phyloP scores from a whole-genome alignment of 2,888 invertebrate genomes.

The Sthenelais limicola region DNA sequence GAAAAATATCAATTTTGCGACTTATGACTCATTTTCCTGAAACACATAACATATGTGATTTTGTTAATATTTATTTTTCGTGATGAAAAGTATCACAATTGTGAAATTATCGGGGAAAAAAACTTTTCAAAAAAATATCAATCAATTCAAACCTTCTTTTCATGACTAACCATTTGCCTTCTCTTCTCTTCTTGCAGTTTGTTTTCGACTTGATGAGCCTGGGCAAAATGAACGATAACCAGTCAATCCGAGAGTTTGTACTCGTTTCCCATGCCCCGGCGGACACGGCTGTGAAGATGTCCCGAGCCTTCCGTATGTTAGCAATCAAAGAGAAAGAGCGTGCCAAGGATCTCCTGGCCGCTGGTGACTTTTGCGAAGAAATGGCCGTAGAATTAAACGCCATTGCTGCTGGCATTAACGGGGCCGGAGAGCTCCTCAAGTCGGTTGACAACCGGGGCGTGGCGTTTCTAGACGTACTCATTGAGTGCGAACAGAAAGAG shows the following conservation, averaged over 20 bases:
- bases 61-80: too few relatives aligned
- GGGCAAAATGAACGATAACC: constrained; percentile 91
- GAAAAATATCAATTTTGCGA: too few relatives aligned
- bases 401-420: constrained; percentile 93
- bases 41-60: too few relatives aligned
- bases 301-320: constrained; percentile 81
- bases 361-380: constrained; percentile 95
- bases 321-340: constrained; percentile 98
- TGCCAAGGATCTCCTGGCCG: constrained; percentile 95
- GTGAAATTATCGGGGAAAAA: too few relatives aligned
- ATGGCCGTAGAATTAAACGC: constrained; percentile 98
- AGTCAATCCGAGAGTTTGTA: constrained; percentile 97
- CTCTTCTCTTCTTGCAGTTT: constrained; percentile 76
- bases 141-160: too few relatives aligned
- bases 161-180: too few relatives aligned
- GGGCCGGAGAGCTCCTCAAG: constrained; percentile 93
- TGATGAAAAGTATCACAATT: too few relatives aligned
- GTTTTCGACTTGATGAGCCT: constrained; percentile 99
- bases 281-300: constrained; percentile 97
- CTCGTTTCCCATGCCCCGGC: constrained; percentile 99
- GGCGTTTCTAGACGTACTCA: constrained; percentile 95
- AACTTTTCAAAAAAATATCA: too few relatives aligned
- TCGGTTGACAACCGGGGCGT: constrained; percentile 95
- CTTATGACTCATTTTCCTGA: too few relatives aligned
- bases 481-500: constrained; percentile 99